These are phyloP conservation scores for Platysternon megacephalum DNA, from an alignment of 2,113 vertebrate genomes.

Conservation along the genomic window DNA sequence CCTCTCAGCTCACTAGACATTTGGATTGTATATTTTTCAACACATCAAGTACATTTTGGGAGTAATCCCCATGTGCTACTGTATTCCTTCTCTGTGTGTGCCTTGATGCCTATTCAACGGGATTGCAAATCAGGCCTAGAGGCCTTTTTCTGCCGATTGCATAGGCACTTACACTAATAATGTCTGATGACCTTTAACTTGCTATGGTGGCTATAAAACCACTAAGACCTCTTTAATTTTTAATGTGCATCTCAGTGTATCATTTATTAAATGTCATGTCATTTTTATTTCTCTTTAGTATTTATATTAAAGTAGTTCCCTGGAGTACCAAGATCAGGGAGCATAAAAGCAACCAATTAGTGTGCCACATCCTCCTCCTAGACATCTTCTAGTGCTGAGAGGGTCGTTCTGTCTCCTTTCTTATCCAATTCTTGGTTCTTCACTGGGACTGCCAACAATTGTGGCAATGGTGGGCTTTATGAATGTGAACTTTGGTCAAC, in stretches of 20 bases:
- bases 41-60: neutral
- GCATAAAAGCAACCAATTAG: neutral
- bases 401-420: neutral
- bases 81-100: neutral
- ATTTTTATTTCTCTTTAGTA: neutral
- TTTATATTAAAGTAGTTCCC: neutral
- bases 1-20: neutral
- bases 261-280: neutral
- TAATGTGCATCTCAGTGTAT: neutral
- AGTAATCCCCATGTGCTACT: neutral
- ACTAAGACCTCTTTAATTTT: neutral
- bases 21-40: neutral
- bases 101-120: neutral
- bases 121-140: neutral
- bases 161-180: neutral
- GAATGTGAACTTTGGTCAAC: neutral
- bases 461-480: neutral
- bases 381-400: neutral
- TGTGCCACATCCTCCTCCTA: neutral
- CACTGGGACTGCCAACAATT: neutral
- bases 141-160: neutral
- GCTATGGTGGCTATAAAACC: neutral
- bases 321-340: neutral
- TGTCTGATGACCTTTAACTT: neutral
- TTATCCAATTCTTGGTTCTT: neutral